These are phyloP conservation scores for Muntiacus muntjak DNA, from an alignment of 2,113 vertebrate species.

Conservation along the genomic window DNA sequence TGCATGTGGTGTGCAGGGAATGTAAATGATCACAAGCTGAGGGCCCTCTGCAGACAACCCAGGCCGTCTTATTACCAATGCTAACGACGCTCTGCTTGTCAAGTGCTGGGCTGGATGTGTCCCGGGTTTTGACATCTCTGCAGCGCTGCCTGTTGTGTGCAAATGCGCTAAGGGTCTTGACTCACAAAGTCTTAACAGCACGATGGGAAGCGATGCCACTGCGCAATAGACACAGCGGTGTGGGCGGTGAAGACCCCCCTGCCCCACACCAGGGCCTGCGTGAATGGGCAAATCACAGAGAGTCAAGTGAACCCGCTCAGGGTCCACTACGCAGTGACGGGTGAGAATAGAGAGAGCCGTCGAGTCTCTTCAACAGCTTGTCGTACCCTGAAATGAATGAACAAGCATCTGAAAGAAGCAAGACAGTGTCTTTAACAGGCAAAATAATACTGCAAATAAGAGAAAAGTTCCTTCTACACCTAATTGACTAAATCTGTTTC, in stretches of 20 bases:
- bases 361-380: not conserved
- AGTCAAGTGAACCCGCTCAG: not conserved
- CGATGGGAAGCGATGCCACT: not conserved
- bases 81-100: slow-evolving; percentile 57
- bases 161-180: slow-evolving; percentile 33
- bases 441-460: slow-evolving; percentile 1
- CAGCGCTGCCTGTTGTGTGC: slow-evolving; percentile 46
- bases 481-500: not conserved
- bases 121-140: slow-evolving; percentile 59
- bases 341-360: not conserved
- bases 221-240: not conserved
- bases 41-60: slow-evolving; percentile 36
- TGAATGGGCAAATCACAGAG: not conserved
- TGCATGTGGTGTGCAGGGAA: slow-evolving; percentile 39
- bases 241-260: not conserved
- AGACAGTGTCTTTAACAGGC: not conserved
- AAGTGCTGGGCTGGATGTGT: slow-evolving; percentile 22
- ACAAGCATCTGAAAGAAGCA: not conserved
- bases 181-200: not conserved
- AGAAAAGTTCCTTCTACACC: not conserved
- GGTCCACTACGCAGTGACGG: not conserved
- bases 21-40: slow-evolving; percentile 46
- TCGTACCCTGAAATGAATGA: not conserved
- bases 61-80: slow-evolving; percentile 65
- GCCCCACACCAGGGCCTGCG: not conserved